Base-by-base conservation (phyloP, 2,888 invertebrate genomes). In the Mesorhabditis belari region DNA sequence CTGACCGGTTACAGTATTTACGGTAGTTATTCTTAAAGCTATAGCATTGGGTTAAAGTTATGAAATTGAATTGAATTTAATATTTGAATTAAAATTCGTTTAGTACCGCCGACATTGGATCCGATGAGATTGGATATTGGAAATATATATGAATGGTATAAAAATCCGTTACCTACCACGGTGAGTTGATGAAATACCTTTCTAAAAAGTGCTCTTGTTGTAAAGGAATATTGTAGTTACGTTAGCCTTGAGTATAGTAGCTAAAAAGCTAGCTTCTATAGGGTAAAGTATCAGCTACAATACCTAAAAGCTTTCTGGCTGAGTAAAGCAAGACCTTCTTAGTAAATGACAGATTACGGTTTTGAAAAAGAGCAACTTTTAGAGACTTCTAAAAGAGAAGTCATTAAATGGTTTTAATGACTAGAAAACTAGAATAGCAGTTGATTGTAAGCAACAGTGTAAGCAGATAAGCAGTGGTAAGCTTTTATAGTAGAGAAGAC, bases 101-200 rank as follows among this genome's bases (percentile, higher is more conserved):
- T 60, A 76, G 77, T 79, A 4, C 80, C 80, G 3, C 80, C 80
- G 2, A 79, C 78, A 25, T 59, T 80, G 28, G 80, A 80, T 70
- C 80, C 80, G n/a, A 79, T 79, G 77, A 55, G 79, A 17, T 62
- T 80, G 21, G 76, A 77, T 55, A 77, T 80, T 53, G 80, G 80
- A 27, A 72, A 74, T 61, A 65, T 80, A 5, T 75, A 75, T 58
- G 74, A 77, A 35, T 80, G 79, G 79, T 80, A 73, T 66, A 79
- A 78, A 63, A 75, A 78, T 60, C 79, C 79, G 6, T 64, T 79
- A 65, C 64, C 71, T 4, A 71, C 64, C 50, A 65, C 62, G 53
- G 75, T 77, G 60, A 58, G 70, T 60, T 17, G 29, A 4, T 0
- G 21, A n/a, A 35, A 35, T n/a, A 35, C 44, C 12, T 9, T 9